A percentile compares a stretch with the other conserved stretches of the same genome.
Evolutionary conservation across 2,888 invertebrate species (phyloP).

Genomic region (Seira ritae): DNA sequence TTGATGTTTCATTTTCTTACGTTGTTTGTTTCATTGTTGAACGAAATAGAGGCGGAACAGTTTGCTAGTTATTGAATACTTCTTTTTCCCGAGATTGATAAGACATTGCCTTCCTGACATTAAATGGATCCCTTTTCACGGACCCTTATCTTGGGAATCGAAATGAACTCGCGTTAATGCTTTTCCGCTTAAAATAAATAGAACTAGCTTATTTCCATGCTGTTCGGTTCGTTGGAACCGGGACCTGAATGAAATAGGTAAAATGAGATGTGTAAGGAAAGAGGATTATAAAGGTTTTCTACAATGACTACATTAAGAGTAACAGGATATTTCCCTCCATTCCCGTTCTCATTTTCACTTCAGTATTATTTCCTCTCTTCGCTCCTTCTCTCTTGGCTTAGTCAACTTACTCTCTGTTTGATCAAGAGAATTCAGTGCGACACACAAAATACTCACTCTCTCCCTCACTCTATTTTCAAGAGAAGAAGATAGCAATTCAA

Average conservation of each 20-base stretch:
- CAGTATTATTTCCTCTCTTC: not conserved
- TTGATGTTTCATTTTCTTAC: slow-evolving; percentile 7
- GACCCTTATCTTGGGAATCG: not conserved
- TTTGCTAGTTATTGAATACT: slow-evolving; percentile 13
- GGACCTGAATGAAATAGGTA: not conserved
- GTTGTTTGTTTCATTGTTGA: not conserved
- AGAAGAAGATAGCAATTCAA: slow-evolving; percentile 3
- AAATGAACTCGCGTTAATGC: slow-evolving; percentile 1
- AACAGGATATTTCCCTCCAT: slow-evolving; percentile 35
- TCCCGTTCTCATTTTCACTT: slow-evolving; percentile 33
- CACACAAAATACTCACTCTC: not conserved
- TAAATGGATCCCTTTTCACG: not conserved
- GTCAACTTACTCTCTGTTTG: slow-evolving; percentile 21
- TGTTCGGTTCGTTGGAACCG: too few species aligned
- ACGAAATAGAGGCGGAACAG: not conserved
- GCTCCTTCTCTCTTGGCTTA: not conserved
- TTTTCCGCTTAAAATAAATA: not conserved
- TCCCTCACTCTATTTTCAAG: not conserved
- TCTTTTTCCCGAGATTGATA: slow-evolving; percentile 4
- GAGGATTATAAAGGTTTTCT: slow-evolving; percentile 37
- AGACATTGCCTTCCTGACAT: not conserved
- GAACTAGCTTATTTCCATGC: not conserved
- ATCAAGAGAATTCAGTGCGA: slow-evolving; percentile 5
- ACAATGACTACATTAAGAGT: slow-evolving; percentile 34
- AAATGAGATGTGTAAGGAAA: not conserved